Conservation (phyloP, 2,113 vertebrate species). For the Pyrgilauda ruficollis region DNA sequence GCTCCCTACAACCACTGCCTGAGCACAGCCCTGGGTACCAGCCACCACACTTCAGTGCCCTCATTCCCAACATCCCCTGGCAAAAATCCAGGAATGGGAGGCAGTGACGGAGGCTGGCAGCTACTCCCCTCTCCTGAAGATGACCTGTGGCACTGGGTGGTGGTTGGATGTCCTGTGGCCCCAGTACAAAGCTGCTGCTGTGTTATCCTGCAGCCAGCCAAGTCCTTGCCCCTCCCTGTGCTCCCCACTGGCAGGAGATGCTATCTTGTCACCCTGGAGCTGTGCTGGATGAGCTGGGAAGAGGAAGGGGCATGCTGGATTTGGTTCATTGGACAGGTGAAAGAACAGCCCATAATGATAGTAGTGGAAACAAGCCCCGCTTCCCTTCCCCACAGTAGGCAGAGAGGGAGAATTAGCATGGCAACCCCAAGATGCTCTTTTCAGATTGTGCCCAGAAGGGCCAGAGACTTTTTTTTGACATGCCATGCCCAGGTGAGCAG, state of each 20-base stretch:
- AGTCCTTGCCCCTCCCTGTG: neutral
- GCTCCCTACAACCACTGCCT: neutral
- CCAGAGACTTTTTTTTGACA: neutral
- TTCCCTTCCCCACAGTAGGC: neutral
- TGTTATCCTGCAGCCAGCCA: neutral
- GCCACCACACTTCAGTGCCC: rapidly evolving
- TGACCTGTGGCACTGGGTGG: neutral
- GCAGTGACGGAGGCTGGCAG: neutral
- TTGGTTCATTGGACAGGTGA: neutral
- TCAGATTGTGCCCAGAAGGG: neutral
- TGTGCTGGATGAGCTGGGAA: neutral
- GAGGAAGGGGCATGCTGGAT: neutral
- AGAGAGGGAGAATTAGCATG: neutral
- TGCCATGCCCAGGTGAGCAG: neutral
- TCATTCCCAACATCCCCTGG: neutral
- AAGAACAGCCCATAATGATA: neutral
- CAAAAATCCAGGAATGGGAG: neutral
- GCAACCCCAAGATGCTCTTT: neutral
- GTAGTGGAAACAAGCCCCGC: neutral
- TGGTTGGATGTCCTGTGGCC: neutral
- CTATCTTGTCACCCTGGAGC: neutral
- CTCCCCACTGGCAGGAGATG: neutral
- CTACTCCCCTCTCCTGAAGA: neutral
- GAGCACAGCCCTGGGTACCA: neutral
- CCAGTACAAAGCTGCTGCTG: neutral